These are phyloP conservation scores for Cyprinella venusta DNA, from an alignment of 2,797 vertebrate genomes.

Conservation along the genomic window DNA sequence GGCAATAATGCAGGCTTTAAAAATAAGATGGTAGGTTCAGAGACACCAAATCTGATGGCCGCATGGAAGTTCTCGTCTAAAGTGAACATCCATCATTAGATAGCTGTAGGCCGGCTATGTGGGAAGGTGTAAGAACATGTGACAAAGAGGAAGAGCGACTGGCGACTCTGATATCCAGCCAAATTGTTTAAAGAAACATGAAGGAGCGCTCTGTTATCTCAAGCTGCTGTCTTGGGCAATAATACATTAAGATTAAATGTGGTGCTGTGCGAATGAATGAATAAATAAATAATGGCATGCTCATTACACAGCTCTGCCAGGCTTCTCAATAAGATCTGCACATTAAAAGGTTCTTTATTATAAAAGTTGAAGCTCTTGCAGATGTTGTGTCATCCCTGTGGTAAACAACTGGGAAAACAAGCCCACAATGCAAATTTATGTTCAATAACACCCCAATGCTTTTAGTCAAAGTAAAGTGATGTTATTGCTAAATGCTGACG, in stretches of 20 bases:
- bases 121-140: constrained; percentile 58
- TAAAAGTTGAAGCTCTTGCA: constrained; percentile 6
- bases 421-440: constrained; percentile 2
- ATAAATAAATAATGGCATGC: constrained; percentile 46
- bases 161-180: constrained; percentile 35
- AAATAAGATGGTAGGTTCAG: background rate
- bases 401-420: background rate
- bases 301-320: constrained; percentile 36
- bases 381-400: background rate
- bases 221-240: constrained; percentile 38
- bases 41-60: background rate
- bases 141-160: constrained; percentile 28
- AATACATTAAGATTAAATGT: constrained; percentile 50
- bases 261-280: constrained; percentile 25
- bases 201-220: constrained; percentile 31
- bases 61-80: background rate
- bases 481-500: background rate
- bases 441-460: background rate
- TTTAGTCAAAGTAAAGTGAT: constrained; percentile 13
- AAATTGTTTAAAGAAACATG: constrained; percentile 47
- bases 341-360: constrained; percentile 8
- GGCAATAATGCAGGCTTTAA: background rate
- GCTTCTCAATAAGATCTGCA: background rate
- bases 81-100: constrained; percentile 35
- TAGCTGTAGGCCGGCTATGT: constrained; percentile 37